phyloP scores from a whole-genome alignment of 2,113 vertebrate genomes.

The Chaenocephalus aceratus region DNA sequence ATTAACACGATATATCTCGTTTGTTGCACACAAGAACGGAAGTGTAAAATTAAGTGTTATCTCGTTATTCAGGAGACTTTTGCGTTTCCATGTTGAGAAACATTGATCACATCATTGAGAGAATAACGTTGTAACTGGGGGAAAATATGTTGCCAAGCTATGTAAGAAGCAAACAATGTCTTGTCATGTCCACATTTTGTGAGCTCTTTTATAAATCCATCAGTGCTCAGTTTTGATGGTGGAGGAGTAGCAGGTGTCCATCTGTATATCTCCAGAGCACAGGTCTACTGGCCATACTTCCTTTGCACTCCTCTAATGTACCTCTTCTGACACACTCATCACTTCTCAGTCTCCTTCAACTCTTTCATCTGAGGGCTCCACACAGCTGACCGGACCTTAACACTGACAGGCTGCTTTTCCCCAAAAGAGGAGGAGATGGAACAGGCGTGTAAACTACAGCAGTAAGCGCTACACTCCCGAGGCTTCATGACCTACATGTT shows the following conservation, averaged over 20 bases:
- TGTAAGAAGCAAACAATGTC: not conserved
- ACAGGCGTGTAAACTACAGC: conserved; percentile 43
- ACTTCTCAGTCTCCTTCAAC: not conserved
- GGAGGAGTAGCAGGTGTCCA: not conserved
- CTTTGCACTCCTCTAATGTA: not conserved
- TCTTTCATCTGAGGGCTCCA: conserved; percentile 31
- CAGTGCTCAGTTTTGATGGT: not conserved
- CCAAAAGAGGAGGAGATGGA: conserved; percentile 37
- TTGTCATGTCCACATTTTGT: not conserved
- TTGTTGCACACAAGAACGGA: not conserved
- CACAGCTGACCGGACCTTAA: conserved; percentile 32
- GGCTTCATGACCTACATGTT: conserved; percentile 72
- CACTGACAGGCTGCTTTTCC: conserved; percentile 20
- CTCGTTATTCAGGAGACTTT: not conserved
- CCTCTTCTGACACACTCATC: not conserved
- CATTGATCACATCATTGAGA: not conserved
- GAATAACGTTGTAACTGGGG: not conserved
- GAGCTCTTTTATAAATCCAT: not conserved
- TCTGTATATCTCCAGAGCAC: conserved; percentile 1
- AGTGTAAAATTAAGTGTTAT: not conserved
- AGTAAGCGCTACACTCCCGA: conserved; percentile 48
- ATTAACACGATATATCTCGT: no score
- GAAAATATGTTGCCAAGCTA: not conserved
- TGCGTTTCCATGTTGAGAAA: not conserved
- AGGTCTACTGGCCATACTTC: not conserved